Evolutionary conservation across 2,113 vertebrate species (phyloP).

Genomic region (Neogobius melanostomus): DNA sequence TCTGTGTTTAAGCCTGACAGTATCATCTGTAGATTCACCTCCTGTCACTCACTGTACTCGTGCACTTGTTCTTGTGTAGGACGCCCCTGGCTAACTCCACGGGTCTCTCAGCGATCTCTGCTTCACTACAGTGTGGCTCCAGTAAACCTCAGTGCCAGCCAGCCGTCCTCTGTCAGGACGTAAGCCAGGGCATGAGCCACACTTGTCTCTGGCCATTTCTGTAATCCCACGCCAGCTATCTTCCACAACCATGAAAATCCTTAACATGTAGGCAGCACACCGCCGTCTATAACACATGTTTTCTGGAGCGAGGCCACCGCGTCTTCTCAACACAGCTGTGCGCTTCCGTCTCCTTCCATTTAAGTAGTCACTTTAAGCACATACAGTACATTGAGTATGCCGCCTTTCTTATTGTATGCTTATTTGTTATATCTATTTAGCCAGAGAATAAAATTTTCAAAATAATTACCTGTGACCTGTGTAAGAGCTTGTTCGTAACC

Average conservation of each 20-base stretch:
- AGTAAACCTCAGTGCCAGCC: conserved; percentile 55
- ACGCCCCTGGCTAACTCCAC: conserved; percentile 31
- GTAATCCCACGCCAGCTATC: conserved; percentile 56
- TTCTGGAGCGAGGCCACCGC: conserved; percentile 9
- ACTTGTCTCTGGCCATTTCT: conserved; percentile 37
- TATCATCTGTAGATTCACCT: conserved; percentile 17
- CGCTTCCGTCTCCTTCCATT: conserved; percentile 10
- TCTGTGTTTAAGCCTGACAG: not conserved
- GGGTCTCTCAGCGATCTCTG: conserved; percentile 39
- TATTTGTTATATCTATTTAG: not conserved
- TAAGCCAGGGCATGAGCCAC: conserved; percentile 48
- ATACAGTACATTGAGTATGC: not conserved
- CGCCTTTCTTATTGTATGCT: not conserved
- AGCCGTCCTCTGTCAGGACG: conserved; percentile 54
- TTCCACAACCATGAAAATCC: conserved; percentile 37
- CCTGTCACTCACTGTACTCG: conserved; percentile 23
- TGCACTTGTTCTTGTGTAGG: not conserved
- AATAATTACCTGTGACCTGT: conserved; percentile 43
- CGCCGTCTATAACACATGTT: conserved; percentile 17
- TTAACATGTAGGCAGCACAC: conserved; percentile 7
- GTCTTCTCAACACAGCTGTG: conserved; percentile 30
- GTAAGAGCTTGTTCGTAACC: conserved; percentile 31
- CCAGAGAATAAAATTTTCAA: conserved; percentile 15
- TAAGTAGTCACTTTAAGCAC: conserved; percentile 19
- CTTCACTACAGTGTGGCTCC: conserved; percentile 40